Evolutionary conservation across 2,113 vertebrate genomes (phyloP), one percentile per base, ranked within the genome.

Genomic region (Egretta garzetta): DNA sequence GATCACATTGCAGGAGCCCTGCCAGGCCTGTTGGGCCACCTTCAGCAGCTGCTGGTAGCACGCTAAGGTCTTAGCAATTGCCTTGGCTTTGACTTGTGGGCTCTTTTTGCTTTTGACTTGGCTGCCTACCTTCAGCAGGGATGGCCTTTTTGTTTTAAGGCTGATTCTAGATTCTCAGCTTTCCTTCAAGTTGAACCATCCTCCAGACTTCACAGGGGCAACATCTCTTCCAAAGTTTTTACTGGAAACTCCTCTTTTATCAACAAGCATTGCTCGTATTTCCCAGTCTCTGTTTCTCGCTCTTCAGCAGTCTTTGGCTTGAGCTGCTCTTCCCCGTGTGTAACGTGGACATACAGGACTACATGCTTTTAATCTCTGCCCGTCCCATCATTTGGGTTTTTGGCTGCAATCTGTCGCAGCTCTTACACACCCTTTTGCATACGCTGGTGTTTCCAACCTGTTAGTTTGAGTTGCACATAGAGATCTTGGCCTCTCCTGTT

Each of bases 281-380:
- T 43, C 33, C 49, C 10, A 20, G 9, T 32, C 28, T 13, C 17
- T n/a, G 11, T 24, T 37, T 37, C 50, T 64, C 3, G 0, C 32
- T 45, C 35, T 17, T 75, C 75, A 43, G 35, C 35, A 73, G 41
- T 33, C 45, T 59, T 75, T 50, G 43, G 10, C 70, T 68, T 59
- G 47, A 75, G 41, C 55, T 4, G 45, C 32, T 70, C 63, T 45
- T 76, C 26, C 32, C 43, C 0, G 0, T 14, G 26, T 0, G 3
- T 24, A 7, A 7, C 5, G 5, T 41, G 12, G 43, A 49, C 33
- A 9, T 10, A 15, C 35, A 30, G 35, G 71, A 64, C 43, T 5
- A 30, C 2, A 1, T 5, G 21, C 59, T 66, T 77, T 59, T 59
- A 64, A 27, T 64, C 50, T 58, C 16, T 30, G 13, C 35, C 33